Base-by-base conservation (phyloP, 2,113 vertebrate species). In the Cheirogaleus medius region DNA sequence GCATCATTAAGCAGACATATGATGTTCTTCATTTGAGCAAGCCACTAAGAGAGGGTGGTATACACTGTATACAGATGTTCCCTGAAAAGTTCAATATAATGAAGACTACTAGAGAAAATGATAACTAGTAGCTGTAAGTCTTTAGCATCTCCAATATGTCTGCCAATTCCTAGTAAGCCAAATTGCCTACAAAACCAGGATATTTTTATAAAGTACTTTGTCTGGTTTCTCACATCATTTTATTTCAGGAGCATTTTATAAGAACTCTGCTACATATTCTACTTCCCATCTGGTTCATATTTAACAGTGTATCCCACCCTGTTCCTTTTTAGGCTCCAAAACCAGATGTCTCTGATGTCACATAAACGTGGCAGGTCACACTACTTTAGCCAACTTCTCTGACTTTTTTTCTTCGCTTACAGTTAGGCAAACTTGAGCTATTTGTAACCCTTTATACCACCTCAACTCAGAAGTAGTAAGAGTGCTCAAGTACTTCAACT, bases 261-360 rank as follows among this genome's bases (percentile, higher is more conserved):
- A 99, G 98, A 99, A 99, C 98, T 98, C 97, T 54, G 98, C 98
- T 98, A 98, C 98, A 99, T 98, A 99, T 98, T 99, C 98, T 98
- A 98, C 98, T 98, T 99, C 98, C 99, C 99, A 99, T 99, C 98
- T 99, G 99, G 98, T 98, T 97, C 97, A 98, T 97, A 98, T 98
- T 99, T 94, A 90, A 87, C 44, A 58, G 25, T n/a, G 27, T 32
- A 77, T 42, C 73, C 58, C 37, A 86, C 42, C 66, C 52, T 99
- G 94, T 97, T 98, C 94, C 97, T 98, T 98, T 94, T 97, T 94
- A 98, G 91, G 96, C 64, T 97, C 94, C 58, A 98, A 98, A 98
- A 98, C 98, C 99, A 99, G 99, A 99, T 99, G 99, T 99, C 98
- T 99, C 97, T 96, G 97, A 97, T 98, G 96, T 98, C 98, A 97